Percentiles rank a stretch among this genome's conserved stretches.
Conservation (phyloP, 2,113 vertebrate genomes). For the Notiomystis cincta region DNA sequence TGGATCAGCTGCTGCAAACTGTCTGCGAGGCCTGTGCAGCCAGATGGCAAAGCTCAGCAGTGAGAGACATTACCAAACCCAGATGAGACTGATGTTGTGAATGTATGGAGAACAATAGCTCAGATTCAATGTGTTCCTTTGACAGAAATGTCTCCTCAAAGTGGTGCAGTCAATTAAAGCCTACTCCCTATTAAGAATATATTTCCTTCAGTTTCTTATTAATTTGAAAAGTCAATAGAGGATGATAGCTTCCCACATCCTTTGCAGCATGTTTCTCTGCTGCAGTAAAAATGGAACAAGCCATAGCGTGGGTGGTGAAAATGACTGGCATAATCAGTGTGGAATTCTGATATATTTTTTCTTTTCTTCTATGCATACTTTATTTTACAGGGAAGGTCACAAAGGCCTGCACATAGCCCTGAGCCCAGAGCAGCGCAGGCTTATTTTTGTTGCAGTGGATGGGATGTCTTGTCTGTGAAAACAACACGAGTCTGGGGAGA, state of each 20-base stretch:
- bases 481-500: not conserved
- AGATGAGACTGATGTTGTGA: not conserved
- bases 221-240: not conserved
- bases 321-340: not conserved
- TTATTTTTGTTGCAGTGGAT: slow-evolving; percentile 74
- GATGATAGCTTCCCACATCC: not conserved
- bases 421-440: slow-evolving; percentile 54
- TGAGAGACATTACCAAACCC: not conserved
- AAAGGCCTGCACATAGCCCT: slow-evolving; percentile 66
- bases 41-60: not conserved
- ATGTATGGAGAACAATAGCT: not conserved
- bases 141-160: not conserved
- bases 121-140: not conserved
- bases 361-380: not conserved
- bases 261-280: not conserved
- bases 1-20: not conserved
- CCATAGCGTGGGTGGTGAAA: not conserved
- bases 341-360: not conserved
- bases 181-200: not conserved
- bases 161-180: not conserved
- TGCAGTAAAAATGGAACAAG: not conserved
- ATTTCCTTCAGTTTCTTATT: not conserved
- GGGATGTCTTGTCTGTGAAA: slow-evolving; percentile 71
- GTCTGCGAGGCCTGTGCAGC: not conserved
- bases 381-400: slow-evolving; percentile 71